These are phyloP conservation scores for Morone chrysops DNA, from an alignment of 2,113 vertebrate genomes.

Conservation along the genomic window DNA sequence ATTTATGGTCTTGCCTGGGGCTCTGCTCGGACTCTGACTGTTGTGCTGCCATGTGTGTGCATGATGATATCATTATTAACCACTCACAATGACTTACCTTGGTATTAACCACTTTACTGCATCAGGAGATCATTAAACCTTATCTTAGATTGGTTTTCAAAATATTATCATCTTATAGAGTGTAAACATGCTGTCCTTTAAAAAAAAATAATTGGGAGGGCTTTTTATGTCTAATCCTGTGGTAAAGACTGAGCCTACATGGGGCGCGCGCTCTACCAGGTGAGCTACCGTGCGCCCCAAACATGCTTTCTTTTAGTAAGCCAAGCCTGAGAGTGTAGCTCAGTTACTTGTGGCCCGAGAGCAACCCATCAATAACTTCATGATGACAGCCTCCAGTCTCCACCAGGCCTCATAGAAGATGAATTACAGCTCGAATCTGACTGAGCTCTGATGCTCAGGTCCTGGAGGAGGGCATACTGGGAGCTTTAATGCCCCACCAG, in stretches of 20 bases:
- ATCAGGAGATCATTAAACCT: constrained; percentile 17
- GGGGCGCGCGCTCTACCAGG: no score
- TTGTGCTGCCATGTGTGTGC: neutral
- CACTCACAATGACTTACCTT: neutral
- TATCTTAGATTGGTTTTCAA: neutral
- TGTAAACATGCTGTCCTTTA: neutral
- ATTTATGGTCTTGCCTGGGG: constrained; percentile 66
- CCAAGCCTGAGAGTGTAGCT: neutral
- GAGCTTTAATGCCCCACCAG: constrained; percentile 33
- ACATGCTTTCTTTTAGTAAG: neutral
- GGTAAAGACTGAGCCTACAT: no score
- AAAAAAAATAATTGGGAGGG: no score
- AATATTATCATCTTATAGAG: neutral
- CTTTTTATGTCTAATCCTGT: no score
- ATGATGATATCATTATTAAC: constrained; percentile 6
- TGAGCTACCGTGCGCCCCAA: no score
- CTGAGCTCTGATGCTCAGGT: constrained; percentile 21
- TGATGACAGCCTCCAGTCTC: constrained; percentile 68
- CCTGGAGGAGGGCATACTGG: constrained; percentile 10
- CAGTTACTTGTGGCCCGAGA: constrained; percentile 9
- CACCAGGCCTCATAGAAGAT: constrained; percentile 57
- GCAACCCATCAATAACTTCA: constrained; percentile 63
- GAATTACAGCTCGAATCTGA: constrained; percentile 59
- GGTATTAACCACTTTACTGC: constrained; percentile 7
- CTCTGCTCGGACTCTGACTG: constrained; percentile 46